phyloP scores from a whole-genome alignment of 2,888 invertebrate species.

The Melitaea athalia region DNA sequence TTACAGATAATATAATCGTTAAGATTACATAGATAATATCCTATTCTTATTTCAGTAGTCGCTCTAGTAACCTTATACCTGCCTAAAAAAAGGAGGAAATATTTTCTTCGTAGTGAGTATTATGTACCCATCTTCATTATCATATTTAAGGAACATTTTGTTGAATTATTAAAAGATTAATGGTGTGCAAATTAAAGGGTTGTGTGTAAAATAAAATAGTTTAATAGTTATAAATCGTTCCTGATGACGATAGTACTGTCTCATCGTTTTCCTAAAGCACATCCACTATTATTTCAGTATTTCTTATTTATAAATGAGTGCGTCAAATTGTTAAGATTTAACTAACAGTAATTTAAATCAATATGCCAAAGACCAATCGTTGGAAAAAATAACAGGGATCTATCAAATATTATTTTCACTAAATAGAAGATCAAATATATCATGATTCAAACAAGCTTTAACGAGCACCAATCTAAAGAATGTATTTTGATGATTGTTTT shows the following conservation, averaged over 20 bases:
- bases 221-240: constrained; percentile 74
- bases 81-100: constrained; percentile 50
- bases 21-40: constrained; percentile 73
- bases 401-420: constrained; percentile 63
- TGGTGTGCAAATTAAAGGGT: constrained; percentile 82
- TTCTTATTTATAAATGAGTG: constrained; percentile 35
- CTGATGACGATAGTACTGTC: constrained; percentile 57
- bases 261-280: constrained; percentile 52
- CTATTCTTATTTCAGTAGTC: constrained; percentile 76
- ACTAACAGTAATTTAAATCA: constrained; percentile 64
- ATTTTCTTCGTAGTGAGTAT: constrained; percentile 61
- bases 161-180: constrained; percentile 68
- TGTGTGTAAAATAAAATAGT: constrained; percentile 82
- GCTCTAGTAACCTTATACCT: constrained; percentile 65
- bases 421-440: constrained; percentile 46
- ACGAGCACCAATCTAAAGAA: constrained; percentile 60
- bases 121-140: constrained; percentile 54
- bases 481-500: constrained; percentile 68
- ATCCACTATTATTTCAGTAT: constrained; percentile 47
- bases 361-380: constrained; percentile 79
- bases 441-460: constrained; percentile 61
- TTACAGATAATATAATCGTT: constrained; percentile 58
- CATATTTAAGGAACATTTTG: constrained; percentile 51
- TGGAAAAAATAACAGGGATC: constrained; percentile 78
- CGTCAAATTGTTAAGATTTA: constrained; percentile 60